Base-by-base conservation (phyloP, 2,113 vertebrate genomes). In the Ciconia boyciana region DNA sequence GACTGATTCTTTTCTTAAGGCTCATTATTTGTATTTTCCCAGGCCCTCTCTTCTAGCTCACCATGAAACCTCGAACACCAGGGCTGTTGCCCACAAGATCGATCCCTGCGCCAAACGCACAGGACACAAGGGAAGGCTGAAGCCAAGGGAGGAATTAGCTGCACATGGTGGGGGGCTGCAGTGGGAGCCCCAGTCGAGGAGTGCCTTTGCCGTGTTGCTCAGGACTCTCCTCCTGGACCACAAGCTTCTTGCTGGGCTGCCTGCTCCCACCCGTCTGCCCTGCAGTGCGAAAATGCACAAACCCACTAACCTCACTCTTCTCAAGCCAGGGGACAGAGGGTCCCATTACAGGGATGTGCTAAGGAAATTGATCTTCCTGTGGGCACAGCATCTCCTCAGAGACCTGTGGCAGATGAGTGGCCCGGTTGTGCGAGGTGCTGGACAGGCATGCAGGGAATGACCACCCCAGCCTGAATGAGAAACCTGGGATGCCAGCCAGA, bases 391-490 rank as follows among this genome's bases (percentile, higher is more conserved):
- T 60, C 39, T 87, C 65, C 60, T 92, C 51, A 55, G 72, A 83
- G n/a, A n/a, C 22, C 49, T 66, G 21, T 41, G 26, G 51, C 44
- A 69, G 28, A 11, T 32, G 52, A 62, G 61, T 31, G 39, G 18
- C 20, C 19, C 46, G 36, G 25, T 25, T 66, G n/a, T 71, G 39
- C 0, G 6, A 91, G 48, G 32, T 39, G 25, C 43, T 72, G 57
- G 32, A 36, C 34, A 28, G 54, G 36, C 32, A 32, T 0, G 0
- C 24, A 44, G 55, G 29, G 34, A 77, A 57, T n/a, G 19, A n/a
- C 22, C 46, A 5, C 13, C 14, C 17, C 29, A 79, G 34, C 26
- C 51, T 68, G 52, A 49, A 49, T 1, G n/a, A 52, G 32, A 49
- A 66, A 26, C 43, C 9, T 1, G 3, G n/a, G 46, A 55, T 28